Percentiles rank a stretch among this genome's conserved stretches.
Conservation (phyloP, 2,888 invertebrate genomes). For the Eilema sororculum region DNA sequence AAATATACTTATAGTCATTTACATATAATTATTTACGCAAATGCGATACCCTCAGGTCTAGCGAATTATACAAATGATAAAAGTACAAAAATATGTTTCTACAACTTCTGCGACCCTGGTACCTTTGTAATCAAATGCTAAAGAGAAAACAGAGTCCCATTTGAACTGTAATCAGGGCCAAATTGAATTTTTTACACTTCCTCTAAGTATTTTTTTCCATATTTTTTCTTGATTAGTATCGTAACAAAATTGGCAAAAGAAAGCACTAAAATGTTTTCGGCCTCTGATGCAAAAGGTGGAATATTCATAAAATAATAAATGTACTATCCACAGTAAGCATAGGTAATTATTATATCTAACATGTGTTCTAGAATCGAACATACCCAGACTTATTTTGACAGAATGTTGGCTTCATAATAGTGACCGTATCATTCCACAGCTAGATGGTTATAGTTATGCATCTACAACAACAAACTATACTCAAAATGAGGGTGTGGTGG, state of each 20-base stretch:
- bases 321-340: no score
- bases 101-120: background rate
- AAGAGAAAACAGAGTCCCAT: constrained; percentile 25
- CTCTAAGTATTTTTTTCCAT: background rate
- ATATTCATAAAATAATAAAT: no score
- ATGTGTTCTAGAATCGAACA: no score
- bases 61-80: background rate
- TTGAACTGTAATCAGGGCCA: constrained; percentile 31
- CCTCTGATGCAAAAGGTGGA: no score
- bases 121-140: constrained; percentile 28
- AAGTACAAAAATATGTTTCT: background rate
- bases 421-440: no score
- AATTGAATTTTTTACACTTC: constrained; percentile 7
- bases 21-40: constrained; percentile 4
- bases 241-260: background rate
- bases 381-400: no score
- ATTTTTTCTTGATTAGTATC: background rate
- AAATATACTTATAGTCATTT: background rate
- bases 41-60: background rate
- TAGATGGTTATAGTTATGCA: no score
- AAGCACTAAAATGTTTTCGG: no score
- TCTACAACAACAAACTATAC: no score
- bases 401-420: no score
- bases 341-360: no score
- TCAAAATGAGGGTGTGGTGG: no score